Conservation (phyloP, 2,113 vertebrate genomes). For the Sinocyclocheilus rhinocerous region DNA sequence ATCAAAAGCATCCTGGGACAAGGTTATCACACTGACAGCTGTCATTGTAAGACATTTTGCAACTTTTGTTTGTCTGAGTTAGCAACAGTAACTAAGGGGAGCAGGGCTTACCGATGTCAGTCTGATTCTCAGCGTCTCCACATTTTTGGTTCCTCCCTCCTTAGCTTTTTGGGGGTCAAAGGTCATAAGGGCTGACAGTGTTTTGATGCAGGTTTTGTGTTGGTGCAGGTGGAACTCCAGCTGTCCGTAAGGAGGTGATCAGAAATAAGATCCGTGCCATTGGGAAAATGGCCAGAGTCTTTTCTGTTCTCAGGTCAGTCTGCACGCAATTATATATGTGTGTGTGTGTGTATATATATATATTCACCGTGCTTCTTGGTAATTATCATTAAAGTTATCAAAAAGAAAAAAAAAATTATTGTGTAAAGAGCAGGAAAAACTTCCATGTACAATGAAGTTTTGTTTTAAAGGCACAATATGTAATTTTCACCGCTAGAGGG, state of each 20-base stretch:
- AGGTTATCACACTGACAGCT: too few relatives aligned
- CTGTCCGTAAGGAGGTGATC: constrained; percentile 93
- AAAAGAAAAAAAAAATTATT: constrained; percentile 34
- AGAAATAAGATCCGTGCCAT: constrained; percentile 96
- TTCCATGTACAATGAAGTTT: constrained; percentile 43
- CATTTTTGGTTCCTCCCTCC: background rate
- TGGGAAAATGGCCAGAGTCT: constrained; percentile 97
- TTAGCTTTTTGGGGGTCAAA: background rate
- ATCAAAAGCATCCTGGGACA: too few relatives aligned
- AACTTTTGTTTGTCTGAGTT: too few relatives aligned
- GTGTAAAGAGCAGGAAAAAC: background rate
- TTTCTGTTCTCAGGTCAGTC: constrained; percentile 89
- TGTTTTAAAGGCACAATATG: constrained; percentile 27
- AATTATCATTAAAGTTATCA: background rate
- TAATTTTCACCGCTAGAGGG: too few relatives aligned
- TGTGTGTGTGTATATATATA: background rate
- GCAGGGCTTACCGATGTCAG: background rate
- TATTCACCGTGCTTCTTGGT: background rate
- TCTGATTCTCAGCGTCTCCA: background rate
- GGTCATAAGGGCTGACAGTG: background rate
- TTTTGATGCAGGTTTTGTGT: constrained; percentile 29
- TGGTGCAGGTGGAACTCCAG: constrained; percentile 78
- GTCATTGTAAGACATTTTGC: too few relatives aligned
- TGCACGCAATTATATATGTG: background rate
- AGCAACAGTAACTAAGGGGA: too few relatives aligned